These are phyloP conservation scores for Buathra laborator DNA, from an alignment of 2,888 invertebrate genomes.

Conservation along the genomic window DNA sequence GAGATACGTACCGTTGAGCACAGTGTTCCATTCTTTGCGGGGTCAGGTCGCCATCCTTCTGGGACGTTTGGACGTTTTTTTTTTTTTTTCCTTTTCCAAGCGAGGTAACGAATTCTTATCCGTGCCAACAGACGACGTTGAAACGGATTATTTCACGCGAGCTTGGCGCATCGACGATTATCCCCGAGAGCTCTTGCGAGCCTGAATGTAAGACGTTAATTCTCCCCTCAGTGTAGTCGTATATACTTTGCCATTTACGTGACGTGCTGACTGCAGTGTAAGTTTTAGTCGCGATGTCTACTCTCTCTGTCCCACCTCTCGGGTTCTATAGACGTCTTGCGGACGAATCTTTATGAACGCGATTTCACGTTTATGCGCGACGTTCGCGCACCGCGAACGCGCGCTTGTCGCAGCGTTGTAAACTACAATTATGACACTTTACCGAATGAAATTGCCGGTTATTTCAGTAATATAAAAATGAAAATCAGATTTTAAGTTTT, in stretches of 20 bases:
- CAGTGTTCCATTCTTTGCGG: conserved; percentile 82
- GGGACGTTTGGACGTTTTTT: conserved; percentile 25
- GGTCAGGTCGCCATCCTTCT: conserved; percentile 83
- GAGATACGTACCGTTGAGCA: conserved; percentile 79
- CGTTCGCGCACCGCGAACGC: neutral
- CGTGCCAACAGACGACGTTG: conserved; percentile 26
- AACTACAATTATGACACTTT: no score
- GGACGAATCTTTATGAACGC: neutral
- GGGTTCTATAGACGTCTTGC: neutral
- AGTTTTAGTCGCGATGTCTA: conserved; percentile 59
- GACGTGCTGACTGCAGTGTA: conserved; percentile 73
- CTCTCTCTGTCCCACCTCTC: conserved; percentile 28
- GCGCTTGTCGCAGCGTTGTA: no score
- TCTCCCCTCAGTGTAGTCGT: conserved; percentile 66
- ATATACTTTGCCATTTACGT: conserved; percentile 80
- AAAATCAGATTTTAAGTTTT: no score
- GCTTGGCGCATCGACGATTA: conserved; percentile 65
- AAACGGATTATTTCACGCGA: conserved; percentile 32
- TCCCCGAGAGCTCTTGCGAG: conserved; percentile 69
- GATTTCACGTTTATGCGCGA: conserved; percentile 7
- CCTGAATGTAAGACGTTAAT: conserved; percentile 52
- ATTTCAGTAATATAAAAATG: no score
- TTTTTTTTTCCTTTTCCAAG: conserved; percentile 13
- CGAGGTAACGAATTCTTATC: conserved; percentile 27
- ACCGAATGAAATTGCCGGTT: no score